Conservation (phyloP, 1,140 invertebrate species). For the Wiebesia pumilae region DNA sequence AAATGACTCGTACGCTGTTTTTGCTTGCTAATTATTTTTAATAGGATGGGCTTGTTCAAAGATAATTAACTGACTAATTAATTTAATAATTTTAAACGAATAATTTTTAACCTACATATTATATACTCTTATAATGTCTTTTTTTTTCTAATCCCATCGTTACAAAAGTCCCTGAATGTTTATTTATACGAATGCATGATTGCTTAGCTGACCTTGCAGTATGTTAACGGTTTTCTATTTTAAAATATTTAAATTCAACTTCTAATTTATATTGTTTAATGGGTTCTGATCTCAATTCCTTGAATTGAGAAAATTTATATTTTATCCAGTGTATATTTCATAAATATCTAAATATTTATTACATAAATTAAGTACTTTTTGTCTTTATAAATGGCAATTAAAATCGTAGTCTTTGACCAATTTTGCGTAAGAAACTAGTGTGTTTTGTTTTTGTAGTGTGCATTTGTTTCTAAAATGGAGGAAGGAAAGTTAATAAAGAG, state of each 20-base stretch:
- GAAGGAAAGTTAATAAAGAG: no score
- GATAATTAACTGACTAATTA: not conserved
- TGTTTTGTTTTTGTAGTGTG: no score
- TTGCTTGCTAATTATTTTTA: no score
- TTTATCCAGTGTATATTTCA: not conserved
- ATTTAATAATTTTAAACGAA: not conserved
- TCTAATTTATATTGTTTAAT: not conserved
- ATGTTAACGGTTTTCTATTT: constrained; percentile 36
- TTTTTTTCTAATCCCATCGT: not conserved
- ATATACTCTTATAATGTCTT: not conserved
- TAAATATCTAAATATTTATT: not conserved
- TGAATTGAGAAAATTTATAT: not conserved
- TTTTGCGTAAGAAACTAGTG: no score
- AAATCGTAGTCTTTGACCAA: not conserved
- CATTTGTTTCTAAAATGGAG: no score
- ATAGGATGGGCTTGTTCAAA: not conserved
- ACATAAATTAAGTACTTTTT: not conserved
- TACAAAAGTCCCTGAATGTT: not conserved
- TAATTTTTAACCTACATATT: not conserved
- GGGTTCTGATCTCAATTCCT: not conserved
- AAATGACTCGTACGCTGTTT: not conserved
- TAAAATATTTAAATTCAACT: not conserved
- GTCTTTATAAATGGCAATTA: not conserved
- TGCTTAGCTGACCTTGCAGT: constrained; percentile 6
- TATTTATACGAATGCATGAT: not conserved